phyloP scores from a whole-genome alignment of 2,797 vertebrate species.

The Pteronotus mesoamericanus region DNA sequence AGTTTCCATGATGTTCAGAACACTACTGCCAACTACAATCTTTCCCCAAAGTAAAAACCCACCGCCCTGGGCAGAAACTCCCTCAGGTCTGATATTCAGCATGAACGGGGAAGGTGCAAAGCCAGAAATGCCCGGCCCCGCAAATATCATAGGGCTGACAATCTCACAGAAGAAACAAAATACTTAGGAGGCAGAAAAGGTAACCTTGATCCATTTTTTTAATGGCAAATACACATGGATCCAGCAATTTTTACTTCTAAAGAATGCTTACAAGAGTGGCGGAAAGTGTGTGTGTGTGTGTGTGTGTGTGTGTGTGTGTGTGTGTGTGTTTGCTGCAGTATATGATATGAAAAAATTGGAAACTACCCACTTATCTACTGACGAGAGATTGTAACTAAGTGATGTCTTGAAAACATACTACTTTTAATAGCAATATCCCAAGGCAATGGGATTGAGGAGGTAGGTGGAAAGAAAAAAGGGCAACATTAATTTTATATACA shows the following conservation, averaged over 20 bases:
- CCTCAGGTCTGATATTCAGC: not conserved
- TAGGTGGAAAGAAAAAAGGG: not conserved
- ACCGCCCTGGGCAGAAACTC: accelerated
- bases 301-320: accelerated
- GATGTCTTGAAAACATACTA: not conserved
- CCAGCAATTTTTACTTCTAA: not conserved
- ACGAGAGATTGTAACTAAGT: not conserved
- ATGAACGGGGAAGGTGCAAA: not conserved
- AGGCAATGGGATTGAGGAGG: not conserved
- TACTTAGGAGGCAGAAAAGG: not conserved
- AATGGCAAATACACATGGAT: not conserved
- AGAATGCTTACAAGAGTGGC: not conserved
- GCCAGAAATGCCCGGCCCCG: not conserved
- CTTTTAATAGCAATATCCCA: slow-evolving; percentile 14
- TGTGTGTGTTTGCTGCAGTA: not conserved
- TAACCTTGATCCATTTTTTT: not conserved
- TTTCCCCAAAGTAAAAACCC: not conserved
- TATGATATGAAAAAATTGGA: not conserved
- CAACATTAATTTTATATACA: not conserved
- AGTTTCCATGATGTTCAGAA: not conserved
- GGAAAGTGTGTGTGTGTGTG: not conserved
- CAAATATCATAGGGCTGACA: not conserved
- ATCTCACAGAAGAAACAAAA: not conserved
- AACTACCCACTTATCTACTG: not conserved
- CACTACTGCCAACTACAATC: not conserved